Evolutionary conservation across 2,113 vertebrate genomes (phyloP), one percentile per base, ranked within the genome.

Genomic region (Telmatochromis sp.): DNA sequence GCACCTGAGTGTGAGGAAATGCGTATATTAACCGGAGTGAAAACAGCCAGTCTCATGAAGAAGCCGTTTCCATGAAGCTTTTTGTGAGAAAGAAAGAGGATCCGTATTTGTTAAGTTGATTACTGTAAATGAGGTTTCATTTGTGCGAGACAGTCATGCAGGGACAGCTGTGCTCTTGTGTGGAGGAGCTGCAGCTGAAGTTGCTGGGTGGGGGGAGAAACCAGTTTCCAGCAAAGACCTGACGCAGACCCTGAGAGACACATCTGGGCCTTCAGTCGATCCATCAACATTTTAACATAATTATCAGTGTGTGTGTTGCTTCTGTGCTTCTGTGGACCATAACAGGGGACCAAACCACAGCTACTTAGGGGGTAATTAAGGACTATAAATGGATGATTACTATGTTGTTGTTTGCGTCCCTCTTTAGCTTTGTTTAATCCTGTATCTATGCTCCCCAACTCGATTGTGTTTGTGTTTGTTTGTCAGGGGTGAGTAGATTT

Each of bases 51-150:
- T 85, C 55, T n/a, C 26, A 51, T 23, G 37, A 23, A 4, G 6
- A 58, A 75, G 23, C 53, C n/a, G 80, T 45, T 75, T 65, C 58
- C 70, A 12, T 80, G 9, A 79, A 80, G 49, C 7, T 28, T 35
- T 47, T 28, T 5, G 4, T 11, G 37, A 82, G 28, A 81, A 57
- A 65, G 53, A 82, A 45, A 33, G 65, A 68, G 73, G 53, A 51
- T 84, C 42, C 54, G 80, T 63, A 83, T 90, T 63, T 10, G 31
- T 87, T 90, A 80, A 85, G 87, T 86, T 70, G 42, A 82, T 94
- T 33, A 87, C 6, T 6, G 9, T 19, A 19, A 90, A 89, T 89
- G 40, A 82, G 42, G 37, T 68, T 87, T 84, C 54, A 91, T 92
- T 82, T 84, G 19, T 17, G 7, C 21, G 15, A 63, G 17, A 47